Evolutionary conservation across 2,888 invertebrate species (phyloP).

Genomic region (Parnassius glacialis): DNA sequence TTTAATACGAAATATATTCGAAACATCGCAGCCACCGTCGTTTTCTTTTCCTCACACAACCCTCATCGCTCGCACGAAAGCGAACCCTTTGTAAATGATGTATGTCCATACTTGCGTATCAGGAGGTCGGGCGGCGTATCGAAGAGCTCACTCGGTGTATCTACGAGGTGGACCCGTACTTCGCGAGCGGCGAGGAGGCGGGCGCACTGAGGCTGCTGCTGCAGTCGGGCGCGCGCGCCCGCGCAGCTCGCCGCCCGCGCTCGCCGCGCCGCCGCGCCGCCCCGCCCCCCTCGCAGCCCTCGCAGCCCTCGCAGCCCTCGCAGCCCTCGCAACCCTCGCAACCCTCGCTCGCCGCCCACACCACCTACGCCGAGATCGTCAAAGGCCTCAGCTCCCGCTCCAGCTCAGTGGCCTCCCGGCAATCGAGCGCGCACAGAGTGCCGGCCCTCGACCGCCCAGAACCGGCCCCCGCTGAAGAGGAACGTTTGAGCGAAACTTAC

Average conservation of each 20-base stretch:
- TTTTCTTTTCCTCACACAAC: constrained; percentile 58
- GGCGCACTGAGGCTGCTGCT: constrained; percentile 73
- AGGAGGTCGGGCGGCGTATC: constrained; percentile 87
- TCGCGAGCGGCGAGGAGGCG: constrained; percentile 83
- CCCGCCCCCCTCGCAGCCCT: constrained; percentile 64
- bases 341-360: constrained; percentile 64
- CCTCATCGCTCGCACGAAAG: constrained; percentile 42
- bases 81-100: constrained; percentile 70
- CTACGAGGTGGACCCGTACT: constrained; percentile 88
- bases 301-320: constrained; percentile 81
- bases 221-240: constrained; percentile 54
- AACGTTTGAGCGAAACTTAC: constrained; percentile 43
- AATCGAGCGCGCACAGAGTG: constrained; percentile 42
- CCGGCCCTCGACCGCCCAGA: constrained; percentile 28
- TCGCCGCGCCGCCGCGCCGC: constrained; percentile 44
- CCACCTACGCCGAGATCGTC: constrained; percentile 90
- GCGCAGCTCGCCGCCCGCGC: constrained; percentile 69
- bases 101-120: constrained; percentile 82
- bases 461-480: constrained; percentile 33
- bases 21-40: constrained; percentile 65
- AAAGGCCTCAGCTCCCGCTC: constrained; percentile 79
- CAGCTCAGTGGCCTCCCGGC: constrained; percentile 53
- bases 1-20: constrained; percentile 66
- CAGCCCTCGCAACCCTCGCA: constrained; percentile 86
- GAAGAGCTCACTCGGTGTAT: constrained; percentile 86